Base-by-base conservation (phyloP, 2,888 invertebrate species). In the Schizaphis graminum region DNA sequence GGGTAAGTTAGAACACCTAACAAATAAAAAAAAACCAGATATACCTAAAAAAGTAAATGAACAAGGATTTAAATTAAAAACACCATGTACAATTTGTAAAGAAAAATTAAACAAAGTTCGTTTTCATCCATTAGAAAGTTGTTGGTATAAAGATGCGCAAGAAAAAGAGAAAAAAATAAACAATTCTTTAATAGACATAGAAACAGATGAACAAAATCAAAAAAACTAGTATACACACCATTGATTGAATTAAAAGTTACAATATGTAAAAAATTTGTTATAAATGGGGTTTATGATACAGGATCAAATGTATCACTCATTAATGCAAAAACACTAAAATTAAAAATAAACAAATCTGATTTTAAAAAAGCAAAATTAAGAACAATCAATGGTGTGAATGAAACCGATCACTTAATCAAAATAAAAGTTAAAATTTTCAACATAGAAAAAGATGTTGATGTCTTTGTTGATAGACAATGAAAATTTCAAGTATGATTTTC, bases 401-500 rank as follows among this genome's bases (percentile, higher is more conserved):
- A 94, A 67, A 94, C 94, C n/a, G n/a, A 90, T 57, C 94, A 94
- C 88, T 94, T 94, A 86, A 94, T 94, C 77, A 91, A 41, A 35
- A 86, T 95, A 77, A 92, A 95, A 94, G 91, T 95, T 89, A 95
- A 94, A 94, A 95, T 95, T 89, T 94, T 94, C 47, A 85, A 94
- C 53, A 89, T 94, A 56, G 93, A 94, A 87, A 85, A 89, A 87
- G 3, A 41, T 47, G 86, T 94, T 56, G 85, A 94, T 24, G 77
- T 94, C 26, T 93, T 77, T 88, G 77, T n/a, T 94, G 7, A 91
- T 94, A 91, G 91, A 94, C 35, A 86, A 91, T 56, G 85, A 93
- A 41, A 77, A 94, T 28, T 93, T 94, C 84, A 89, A 26, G 67
- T 61, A 94, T 67, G 93, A 94, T 61, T 94, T 94, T 93, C 93